Evolutionary conservation across 2,888 invertebrate species (phyloP), one percentile per base, ranked within the genome.

Genomic region (Agrochola lychnidis): DNA sequence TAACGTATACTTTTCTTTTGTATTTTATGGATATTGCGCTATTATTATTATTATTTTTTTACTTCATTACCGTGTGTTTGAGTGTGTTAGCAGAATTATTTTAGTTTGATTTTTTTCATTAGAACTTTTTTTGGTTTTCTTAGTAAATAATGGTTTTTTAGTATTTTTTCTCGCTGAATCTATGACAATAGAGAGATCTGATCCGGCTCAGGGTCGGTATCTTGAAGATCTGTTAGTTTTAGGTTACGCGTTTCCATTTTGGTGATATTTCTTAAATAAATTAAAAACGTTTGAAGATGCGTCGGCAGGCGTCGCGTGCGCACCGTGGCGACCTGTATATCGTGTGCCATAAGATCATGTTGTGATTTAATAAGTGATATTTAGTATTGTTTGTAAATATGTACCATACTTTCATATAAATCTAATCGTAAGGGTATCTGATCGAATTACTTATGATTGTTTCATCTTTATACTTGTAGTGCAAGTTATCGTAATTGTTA

Each of bases 151-250:
- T 95, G 94, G 79, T 96, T 97, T 97, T 97, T 97, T 97, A 94
- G 94, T 94, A 93, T 93, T 94, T 95, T 94, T 95, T 94, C 73
- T 86, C 92, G 93, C 95, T 95, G 95, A 96, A 96, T 96, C 95
- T 96, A 96, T 97, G 97, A 97, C 97, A 97, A 96, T 97, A 96
- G 93, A 96, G 94, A 97, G 97, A 97, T 97, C 97, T 97, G 97
- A 97, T 93, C 90, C 92, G 94, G 89, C 90, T 91, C 67, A 87
- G 79, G 89, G 88, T 90, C 89, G 86, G 83, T 89, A 92, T 93
- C 90, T 93, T 92, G 91, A 93, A 93, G 96, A 96, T 96, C 96
- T 95, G 93, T 94, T 95, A 95, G 94, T 91, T 93, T 86, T 87
- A 89, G 86, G 84, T 83, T 92, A 94, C 84, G 92, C 90, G 92